Evolutionary conservation across 92 coral and sea anemone genomes (phyloP), one percentile per base, ranked within the genome.

Genomic region (Parazoanthus swiftii): DNA sequence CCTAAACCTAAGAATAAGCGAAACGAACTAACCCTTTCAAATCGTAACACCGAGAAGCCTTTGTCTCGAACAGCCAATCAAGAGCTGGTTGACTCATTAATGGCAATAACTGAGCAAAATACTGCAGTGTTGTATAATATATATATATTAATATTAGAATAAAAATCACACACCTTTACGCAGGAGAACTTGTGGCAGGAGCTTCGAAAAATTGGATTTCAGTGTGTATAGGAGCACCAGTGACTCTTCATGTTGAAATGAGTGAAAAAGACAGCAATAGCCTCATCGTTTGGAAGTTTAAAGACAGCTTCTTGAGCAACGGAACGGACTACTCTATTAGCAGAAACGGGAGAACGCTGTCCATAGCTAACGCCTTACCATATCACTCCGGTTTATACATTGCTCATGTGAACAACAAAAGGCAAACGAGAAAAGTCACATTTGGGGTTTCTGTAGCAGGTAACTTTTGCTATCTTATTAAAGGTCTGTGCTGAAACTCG

Each of bases 321-420:
- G 46, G 79, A 35, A 67, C 44, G 6, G 15, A 48, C 43, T 84
- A 84, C 42, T 44, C 87, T 16, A 35, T 84, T 7, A 84, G 77
- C 46, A 84, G 46, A 26, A 36, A 70, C 3, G 79, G 87, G 9
- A 84, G 43, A 71, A 71, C 87, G 48, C 79, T 84, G 42, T 33
- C 46, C 54, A 84, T 84, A 25, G 37, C 39, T 1, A 15, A 84
- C 36, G 87, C 79, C 0, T 18, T 84, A 48, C 79, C 87, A 4
- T 48, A 44, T 33, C 87, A 84, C 78, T 84, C 87, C 46, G 87
- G 87, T 68, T 26, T 50, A 25, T 84, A 84, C 87, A 68, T 71
- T 29, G 87, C 87, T 51, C 65, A 68, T 11, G 79, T 84, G 14
- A 15, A 33, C 42, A 73, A 74, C 79, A 71, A 70, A 20, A 48